Percentiles rank a stretch among this genome's conserved stretches.
Conservation (phyloP, 2,888 invertebrate genomes). For the Zygogramma bicolorata region DNA sequence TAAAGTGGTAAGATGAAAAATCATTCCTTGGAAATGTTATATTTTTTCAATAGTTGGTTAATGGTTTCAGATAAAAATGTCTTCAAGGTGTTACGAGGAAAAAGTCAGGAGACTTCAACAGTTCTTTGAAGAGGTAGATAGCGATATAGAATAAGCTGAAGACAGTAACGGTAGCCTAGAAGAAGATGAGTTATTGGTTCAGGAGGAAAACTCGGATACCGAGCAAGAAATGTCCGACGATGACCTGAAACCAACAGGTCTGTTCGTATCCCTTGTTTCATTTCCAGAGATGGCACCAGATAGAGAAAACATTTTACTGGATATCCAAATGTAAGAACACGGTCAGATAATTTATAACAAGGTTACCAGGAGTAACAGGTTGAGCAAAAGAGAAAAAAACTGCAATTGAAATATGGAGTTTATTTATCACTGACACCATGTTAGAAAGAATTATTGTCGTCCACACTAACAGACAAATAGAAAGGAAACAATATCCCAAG, state of each 20-base stretch:
- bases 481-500: slow-evolving; percentile 6
- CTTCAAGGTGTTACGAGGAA: slow-evolving; percentile 5
- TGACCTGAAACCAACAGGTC: background rate
- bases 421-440: slow-evolving; percentile 16
- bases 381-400: slow-evolving; percentile 15
- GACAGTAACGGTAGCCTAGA: slow-evolving; percentile 6
- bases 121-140: slow-evolving; percentile 16
- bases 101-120: slow-evolving; percentile 11
- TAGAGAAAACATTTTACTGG: too few species aligned
- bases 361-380: slow-evolving; percentile 12
- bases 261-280: background rate
- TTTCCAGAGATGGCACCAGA: slow-evolving; percentile 12
- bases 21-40: slow-evolving; percentile 2
- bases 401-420: slow-evolving; percentile 10
- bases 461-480: slow-evolving; percentile 17
- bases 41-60: slow-evolving; percentile 12
- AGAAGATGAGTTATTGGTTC: slow-evolving; percentile 11
- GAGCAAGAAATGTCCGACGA: background rate
- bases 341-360: background rate
- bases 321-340: slow-evolving; percentile 1
- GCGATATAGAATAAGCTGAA: background rate
- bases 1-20: slow-evolving; percentile 12
- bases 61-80: slow-evolving; percentile 16
- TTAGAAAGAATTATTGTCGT: slow-evolving; percentile 19
- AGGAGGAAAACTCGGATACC: background rate